phyloP scores from a whole-genome alignment of 2,888 invertebrate genomes.

The Sycophila texana region DNA sequence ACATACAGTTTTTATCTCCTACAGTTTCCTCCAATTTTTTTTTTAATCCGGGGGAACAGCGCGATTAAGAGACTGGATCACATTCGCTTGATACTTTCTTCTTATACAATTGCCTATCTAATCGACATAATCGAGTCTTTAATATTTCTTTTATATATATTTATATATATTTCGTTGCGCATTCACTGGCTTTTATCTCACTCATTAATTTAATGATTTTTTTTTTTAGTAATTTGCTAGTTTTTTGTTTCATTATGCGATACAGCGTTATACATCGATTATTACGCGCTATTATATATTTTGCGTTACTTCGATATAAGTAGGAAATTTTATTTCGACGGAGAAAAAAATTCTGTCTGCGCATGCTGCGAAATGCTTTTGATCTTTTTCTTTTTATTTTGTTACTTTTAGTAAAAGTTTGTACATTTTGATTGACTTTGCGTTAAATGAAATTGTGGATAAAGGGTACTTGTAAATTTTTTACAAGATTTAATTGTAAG shows the following conservation, averaged over 20 bases:
- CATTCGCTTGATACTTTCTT: conserved; percentile 56
- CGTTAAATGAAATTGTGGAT: no score
- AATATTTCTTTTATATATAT: conserved; percentile 47
- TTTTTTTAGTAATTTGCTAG: conserved; percentile 41
- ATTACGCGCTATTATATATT: conserved; percentile 13
- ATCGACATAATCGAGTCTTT: conserved; percentile 61
- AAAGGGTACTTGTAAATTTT: no score
- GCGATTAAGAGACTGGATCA: conserved; percentile 48
- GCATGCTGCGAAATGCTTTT: conserved; percentile 32
- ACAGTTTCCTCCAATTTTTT: conserved; percentile 17
- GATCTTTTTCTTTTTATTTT: no score
- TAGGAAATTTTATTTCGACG: conserved; percentile 10
- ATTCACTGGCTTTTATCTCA: conserved; percentile 69
- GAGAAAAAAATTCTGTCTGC: conserved; percentile 57
- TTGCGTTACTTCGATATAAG: conserved; percentile 2
- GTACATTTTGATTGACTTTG: no score
- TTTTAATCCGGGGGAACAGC: conserved; percentile 26
- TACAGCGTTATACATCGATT: conserved; percentile 42
- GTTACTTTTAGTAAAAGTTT: not conserved
- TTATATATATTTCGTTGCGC: conserved; percentile 69
- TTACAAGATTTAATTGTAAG: no score
- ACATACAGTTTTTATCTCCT: conserved; percentile 6
- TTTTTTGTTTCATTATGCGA: conserved; percentile 21
- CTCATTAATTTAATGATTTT: conserved; percentile 60
- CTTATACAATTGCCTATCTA: conserved; percentile 57